Evolutionary conservation across 2,113 vertebrate genomes (phyloP).

Genomic region (Centrocercus urophasianus): DNA sequence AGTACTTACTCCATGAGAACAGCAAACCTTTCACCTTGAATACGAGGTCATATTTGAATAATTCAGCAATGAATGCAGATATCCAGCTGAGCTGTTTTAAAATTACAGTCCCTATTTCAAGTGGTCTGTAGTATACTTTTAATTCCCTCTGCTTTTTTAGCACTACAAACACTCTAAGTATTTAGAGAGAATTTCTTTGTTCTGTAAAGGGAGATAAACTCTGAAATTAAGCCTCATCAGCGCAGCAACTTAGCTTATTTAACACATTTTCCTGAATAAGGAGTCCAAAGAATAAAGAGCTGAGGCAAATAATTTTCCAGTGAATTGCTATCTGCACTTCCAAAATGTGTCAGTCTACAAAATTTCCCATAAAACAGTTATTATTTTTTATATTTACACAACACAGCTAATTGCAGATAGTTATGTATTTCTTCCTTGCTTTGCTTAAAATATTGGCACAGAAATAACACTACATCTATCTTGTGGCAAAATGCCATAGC

Average conservation of each 20-base stretch:
- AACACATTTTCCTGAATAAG: neutral
- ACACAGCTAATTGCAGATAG: constrained; percentile 53
- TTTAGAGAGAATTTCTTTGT: constrained; percentile 18
- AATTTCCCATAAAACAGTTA: neutral
- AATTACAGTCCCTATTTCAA: neutral
- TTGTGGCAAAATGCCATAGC: constrained; percentile 71
- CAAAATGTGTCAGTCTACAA: neutral
- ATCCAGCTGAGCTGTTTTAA: neutral
- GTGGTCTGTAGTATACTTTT: neutral
- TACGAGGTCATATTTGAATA: neutral
- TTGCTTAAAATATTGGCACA: constrained; percentile 65
- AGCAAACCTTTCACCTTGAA: neutral
- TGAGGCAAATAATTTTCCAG: constrained; percentile 2
- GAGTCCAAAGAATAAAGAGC: neutral
- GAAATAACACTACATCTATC: constrained; percentile 66
- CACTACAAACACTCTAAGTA: neutral
- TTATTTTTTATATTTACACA: constrained; percentile 54
- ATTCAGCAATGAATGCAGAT: neutral
- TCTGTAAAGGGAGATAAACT: constrained; percentile 30
- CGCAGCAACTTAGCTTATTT: constrained; percentile 40
- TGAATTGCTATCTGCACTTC: constrained; percentile 25
- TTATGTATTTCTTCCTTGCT: constrained; percentile 52
- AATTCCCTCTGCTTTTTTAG: constrained; percentile 5
- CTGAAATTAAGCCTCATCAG: constrained; percentile 47
- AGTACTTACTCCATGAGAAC: neutral